phyloP scores from a whole-genome alignment of 2,797 vertebrate species.

The Acipenser transmontanus region DNA sequence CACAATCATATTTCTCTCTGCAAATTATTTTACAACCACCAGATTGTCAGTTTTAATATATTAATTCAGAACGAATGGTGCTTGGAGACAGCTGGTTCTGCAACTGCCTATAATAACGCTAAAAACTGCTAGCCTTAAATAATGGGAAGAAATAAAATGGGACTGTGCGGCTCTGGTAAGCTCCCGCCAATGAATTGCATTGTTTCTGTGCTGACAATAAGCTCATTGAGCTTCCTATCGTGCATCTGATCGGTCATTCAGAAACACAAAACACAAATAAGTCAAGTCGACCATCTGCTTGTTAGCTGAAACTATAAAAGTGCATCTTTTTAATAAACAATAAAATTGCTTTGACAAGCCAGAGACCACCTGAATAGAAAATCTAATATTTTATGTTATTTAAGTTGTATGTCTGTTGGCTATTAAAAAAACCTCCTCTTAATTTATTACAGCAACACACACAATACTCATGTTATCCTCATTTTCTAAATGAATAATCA shows the following conservation, averaged over 20 bases:
- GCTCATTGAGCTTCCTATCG: slow-evolving; percentile 99
- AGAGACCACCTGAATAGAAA: slow-evolving; percentile 93
- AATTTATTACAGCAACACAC: slow-evolving; percentile 98
- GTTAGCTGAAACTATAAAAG: slow-evolving; percentile 98
- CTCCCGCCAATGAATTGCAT: slow-evolving; percentile 77
- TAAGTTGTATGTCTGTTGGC: slow-evolving; percentile 85
- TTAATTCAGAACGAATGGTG: slow-evolving; percentile 60
- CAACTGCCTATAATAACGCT: slow-evolving; percentile 68
- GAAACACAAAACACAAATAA: slow-evolving; percentile 99
- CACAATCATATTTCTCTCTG: slow-evolving; percentile 58
- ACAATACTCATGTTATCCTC: slow-evolving; percentile 98
- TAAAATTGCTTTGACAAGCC: slow-evolving; percentile 93
- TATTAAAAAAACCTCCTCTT: slow-evolving; percentile 91
- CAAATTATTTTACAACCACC: slow-evolving; percentile 52
- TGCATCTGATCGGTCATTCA: slow-evolving; percentile 99
- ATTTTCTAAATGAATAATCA: slow-evolving; percentile 99
- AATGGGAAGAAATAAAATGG: slow-evolving; percentile 53
- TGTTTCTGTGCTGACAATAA: slow-evolving; percentile 95
- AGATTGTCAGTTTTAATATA: slow-evolving; percentile 60
- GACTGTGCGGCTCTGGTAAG: slow-evolving; percentile 50
- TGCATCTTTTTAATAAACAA: slow-evolving; percentile 98
- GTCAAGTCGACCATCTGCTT: slow-evolving; percentile 99
- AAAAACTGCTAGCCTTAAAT: slow-evolving; percentile 59
- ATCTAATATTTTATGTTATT: slow-evolving; percentile 94
- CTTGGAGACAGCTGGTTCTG: slow-evolving; percentile 69